Evolutionary conservation across 2,113 vertebrate species (phyloP), one percentile per base, ranked within the genome.

Genomic region (Labeo catla): DNA sequence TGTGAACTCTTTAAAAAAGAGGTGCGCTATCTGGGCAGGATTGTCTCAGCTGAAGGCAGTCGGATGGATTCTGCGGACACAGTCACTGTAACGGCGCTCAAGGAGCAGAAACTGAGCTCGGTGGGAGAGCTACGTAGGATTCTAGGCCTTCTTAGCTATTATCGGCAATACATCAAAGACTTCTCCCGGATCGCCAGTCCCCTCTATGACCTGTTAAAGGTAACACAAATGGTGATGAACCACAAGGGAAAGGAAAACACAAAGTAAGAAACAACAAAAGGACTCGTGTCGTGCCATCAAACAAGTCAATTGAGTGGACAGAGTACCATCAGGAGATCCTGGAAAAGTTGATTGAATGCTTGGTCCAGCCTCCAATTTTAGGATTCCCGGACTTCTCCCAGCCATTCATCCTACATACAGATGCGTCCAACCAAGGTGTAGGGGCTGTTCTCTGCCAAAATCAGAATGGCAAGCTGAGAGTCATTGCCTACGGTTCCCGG

Each of bases 141-240:
- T 15, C 47, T 83, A 2, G 81, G 65, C 10, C 49, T 83, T 4
- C 63, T 83, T 11, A 34, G n/a, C 15, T 83, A 83, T 43, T 85
- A 78, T 2, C 15, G 34, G 0, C 57, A 61, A 4, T 77, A 66
- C 16, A 36, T 74, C 4, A 74, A 77, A 16, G 45, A 76, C 6
- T 16, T 15, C 28, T 70, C 66, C 6, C 66, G 66, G 13, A 34
- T 36, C 1, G 34, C 66, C 13, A 39, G 28, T 6, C 66, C 66
- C 2, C 68, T 72, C 15, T 72, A 45, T 10, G 19, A 45, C 19
- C 9, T 73, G 4, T 73, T 11, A 73, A 47, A n/a, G 9, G 7
- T 21, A 47, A 73, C 4, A 12, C 52, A 6, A 2, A 73, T 0
- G 7, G 3, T 73, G 16, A 6, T 54, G 2, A n/a, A 2, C 16